phyloP scores from a whole-genome alignment of 1,140 invertebrate genomes.

The Schlechtendalia chinensis region DNA sequence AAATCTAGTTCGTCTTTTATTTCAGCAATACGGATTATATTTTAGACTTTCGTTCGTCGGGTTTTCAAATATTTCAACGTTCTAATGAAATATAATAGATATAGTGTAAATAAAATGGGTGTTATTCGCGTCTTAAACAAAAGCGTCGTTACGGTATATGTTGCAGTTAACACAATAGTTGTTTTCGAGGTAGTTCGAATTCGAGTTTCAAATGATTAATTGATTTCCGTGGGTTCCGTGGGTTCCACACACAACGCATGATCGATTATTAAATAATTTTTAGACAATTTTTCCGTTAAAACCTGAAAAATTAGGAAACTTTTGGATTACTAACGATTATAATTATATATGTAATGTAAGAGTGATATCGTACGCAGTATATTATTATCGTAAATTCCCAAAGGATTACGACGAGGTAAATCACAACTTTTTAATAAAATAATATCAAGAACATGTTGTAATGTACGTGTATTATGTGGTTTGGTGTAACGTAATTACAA shows the following conservation, averaged over 20 bases:
- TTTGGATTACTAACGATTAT: neutral
- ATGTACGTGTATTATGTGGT: too few relatives aligned
- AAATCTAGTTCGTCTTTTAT: neutral
- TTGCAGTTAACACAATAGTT: too few relatives aligned
- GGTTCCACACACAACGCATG: neutral
- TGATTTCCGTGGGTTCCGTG: neutral
- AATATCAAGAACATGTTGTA: too few relatives aligned
- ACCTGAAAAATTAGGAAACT: neutral
- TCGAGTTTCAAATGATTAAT: neutral
- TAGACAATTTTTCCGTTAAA: neutral
- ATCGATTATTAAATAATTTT: slow-evolving; percentile 13
- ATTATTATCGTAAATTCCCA: neutral
- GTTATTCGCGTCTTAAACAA: too few relatives aligned
- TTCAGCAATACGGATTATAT: too few relatives aligned
- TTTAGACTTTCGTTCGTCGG: too few relatives aligned
- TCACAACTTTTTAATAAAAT: too few relatives aligned
- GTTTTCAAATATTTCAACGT: too few relatives aligned
- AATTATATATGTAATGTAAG: neutral
- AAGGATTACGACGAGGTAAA: neutral
- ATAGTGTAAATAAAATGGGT: too few relatives aligned
- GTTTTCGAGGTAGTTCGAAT: neutral
- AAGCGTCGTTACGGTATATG: too few relatives aligned
- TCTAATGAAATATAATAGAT: too few relatives aligned
- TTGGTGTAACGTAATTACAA: too few relatives aligned
- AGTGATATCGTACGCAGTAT: neutral